Conservation (phyloP, 2,797 vertebrate species). For the Pristis pectinata region DNA sequence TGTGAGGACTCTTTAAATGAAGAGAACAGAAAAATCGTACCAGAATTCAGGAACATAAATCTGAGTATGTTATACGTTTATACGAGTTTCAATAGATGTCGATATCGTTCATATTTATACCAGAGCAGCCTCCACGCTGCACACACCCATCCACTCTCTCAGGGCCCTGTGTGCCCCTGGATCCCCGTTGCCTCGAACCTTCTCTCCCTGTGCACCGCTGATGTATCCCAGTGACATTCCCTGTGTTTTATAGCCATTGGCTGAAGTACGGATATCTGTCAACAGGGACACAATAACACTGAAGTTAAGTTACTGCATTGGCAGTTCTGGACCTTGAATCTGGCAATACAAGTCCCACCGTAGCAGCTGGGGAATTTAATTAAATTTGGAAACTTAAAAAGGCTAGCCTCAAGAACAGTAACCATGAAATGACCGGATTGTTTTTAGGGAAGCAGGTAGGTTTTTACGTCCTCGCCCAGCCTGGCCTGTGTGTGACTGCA, state of each 20-base stretch:
- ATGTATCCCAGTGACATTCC: background rate
- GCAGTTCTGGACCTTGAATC: too few species aligned
- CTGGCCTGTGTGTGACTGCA: too few species aligned
- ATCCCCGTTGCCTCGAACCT: conserved; percentile 78
- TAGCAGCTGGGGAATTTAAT: too few species aligned
- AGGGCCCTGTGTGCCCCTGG: conserved; percentile 81
- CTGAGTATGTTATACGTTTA: too few species aligned
- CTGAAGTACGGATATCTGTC: background rate
- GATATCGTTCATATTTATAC: background rate
- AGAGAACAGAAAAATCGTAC: background rate
- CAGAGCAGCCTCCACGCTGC: conserved; percentile 62
- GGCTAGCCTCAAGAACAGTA: too few species aligned
- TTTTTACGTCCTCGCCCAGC: too few species aligned
- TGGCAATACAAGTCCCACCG: too few species aligned
- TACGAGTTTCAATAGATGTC: background rate
- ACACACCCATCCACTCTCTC: conserved; percentile 61
- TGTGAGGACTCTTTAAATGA: background rate
- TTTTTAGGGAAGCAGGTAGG: too few species aligned
- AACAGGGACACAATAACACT: too few species aligned
- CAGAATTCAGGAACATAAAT: background rate
- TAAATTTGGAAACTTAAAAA: too few species aligned
- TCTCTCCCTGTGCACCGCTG: conserved; percentile 58
- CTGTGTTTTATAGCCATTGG: background rate
- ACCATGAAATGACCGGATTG: too few species aligned
- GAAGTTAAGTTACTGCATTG: too few species aligned